These are phyloP conservation scores for Corythaixoides concolor DNA, from an alignment of 2,113 vertebrate genomes.

Conservation along the genomic window DNA sequence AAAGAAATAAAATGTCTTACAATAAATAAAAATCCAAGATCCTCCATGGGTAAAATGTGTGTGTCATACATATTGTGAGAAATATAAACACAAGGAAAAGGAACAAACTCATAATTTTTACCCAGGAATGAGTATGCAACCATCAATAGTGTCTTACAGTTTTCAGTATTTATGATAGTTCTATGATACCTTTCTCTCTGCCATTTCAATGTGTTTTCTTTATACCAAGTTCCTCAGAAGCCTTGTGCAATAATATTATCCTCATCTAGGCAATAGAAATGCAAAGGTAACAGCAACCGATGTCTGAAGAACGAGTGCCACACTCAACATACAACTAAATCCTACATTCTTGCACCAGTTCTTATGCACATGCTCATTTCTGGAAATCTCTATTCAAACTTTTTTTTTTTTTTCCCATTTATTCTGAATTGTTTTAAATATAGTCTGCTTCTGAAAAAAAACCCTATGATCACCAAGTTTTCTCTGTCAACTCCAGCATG, in stretches of 20 bases:
- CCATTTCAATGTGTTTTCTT: not conserved
- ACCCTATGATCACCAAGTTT: not conserved
- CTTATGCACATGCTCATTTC: not conserved
- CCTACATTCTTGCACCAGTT: not conserved
- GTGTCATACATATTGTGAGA: not conserved
- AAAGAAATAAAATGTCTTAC: not conserved
- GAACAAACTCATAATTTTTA: not conserved
- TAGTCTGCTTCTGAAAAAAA: not conserved
- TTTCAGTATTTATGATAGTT: not conserved
- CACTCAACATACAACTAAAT: not conserved
- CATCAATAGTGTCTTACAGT: not conserved
- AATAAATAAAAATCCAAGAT: not conserved
- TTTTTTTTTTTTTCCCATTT: fast-evolving
- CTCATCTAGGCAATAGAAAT: not conserved
- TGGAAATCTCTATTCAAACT: not conserved
- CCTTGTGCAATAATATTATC: not conserved
- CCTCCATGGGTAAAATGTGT: not conserved
- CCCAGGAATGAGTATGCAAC: not conserved
- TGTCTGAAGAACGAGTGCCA: not conserved
- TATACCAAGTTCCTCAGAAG: not conserved
- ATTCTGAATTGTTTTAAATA: not conserved
- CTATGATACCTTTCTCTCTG: not conserved
- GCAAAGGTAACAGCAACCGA: not conserved
- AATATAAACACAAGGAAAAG: not conserved
- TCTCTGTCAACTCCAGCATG: not conserved